Conservation (phyloP, 2,113 vertebrate species). For the Acrocephalus arundinaceus region DNA sequence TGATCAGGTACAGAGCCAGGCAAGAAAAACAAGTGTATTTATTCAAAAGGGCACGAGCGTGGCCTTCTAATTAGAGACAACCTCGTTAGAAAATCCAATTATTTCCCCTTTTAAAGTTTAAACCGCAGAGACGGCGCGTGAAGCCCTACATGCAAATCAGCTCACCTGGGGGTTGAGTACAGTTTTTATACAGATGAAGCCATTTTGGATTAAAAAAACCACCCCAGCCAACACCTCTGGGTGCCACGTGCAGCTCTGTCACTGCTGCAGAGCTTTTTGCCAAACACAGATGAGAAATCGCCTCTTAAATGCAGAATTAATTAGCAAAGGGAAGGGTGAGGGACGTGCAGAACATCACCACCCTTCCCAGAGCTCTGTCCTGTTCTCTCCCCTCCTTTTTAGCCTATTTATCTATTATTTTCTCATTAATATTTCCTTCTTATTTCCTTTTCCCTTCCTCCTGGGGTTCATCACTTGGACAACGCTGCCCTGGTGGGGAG, state of each 20-base stretch:
- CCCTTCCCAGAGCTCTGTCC: neutral
- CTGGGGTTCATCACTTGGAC: fast-evolving
- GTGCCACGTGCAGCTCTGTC: neutral
- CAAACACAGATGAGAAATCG: neutral
- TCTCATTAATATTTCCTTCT: neutral
- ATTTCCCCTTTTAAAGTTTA: neutral
- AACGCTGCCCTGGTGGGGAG: fast-evolving
- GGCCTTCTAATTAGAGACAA: neutral
- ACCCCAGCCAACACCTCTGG: neutral
- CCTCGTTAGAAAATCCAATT: neutral
- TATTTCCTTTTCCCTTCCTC: neutral
- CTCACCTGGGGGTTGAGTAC: neutral
- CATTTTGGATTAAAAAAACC: neutral
- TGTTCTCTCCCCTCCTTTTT: neutral
- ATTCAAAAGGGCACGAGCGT: neutral
- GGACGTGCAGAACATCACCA: fast-evolving
- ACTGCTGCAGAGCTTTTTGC: neutral
- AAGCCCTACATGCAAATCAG: neutral
- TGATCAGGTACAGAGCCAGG: neutral
- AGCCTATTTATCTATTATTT: neutral
- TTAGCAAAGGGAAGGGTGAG: neutral
- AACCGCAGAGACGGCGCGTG: fast-evolving
- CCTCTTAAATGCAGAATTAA: neutral
- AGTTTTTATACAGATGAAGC: neutral
- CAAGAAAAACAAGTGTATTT: neutral